Conservation (phyloP, 2,113 vertebrate species). For the Pantherophis guttatus region DNA sequence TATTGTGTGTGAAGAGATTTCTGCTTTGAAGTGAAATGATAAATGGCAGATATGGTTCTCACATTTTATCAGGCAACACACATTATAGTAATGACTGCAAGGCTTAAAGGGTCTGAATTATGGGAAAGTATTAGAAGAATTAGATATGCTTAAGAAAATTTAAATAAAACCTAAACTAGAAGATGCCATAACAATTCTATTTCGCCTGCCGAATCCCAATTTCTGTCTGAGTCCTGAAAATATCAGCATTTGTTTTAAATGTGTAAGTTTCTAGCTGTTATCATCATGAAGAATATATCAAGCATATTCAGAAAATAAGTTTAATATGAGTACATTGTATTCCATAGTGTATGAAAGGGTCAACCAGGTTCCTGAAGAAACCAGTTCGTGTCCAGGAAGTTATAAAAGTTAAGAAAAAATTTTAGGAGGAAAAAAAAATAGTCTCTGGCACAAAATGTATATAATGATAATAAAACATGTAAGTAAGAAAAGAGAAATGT, state of each 20-base stretch:
- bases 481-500: neutral
- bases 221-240: neutral
- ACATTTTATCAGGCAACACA: constrained; percentile 47
- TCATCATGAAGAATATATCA: neutral
- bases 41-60: constrained; percentile 40
- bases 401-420: neutral
- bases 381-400: neutral
- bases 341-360: neutral
- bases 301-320: neutral
- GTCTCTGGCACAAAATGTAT: neutral
- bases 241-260: neutral
- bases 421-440: neutral
- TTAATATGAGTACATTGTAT: neutral
- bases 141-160: constrained; percentile 23
- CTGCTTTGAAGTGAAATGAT: constrained; percentile 41
- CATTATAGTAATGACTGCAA: constrained; percentile 45
- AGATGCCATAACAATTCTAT: neutral
- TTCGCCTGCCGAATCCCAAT: neutral
- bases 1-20: neutral
- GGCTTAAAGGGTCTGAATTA: constrained; percentile 34
- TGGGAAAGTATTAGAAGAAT: constrained; percentile 54
- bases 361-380: neutral
- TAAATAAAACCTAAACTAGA: constrained; percentile 5
- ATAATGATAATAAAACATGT: neutral
- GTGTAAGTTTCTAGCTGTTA: neutral